A percentile compares a stretch with the other conserved stretches of the same genome.
Evolutionary conservation across 2,888 invertebrate genomes (phyloP).

Genomic region (Chrysolina haemoptera): DNA sequence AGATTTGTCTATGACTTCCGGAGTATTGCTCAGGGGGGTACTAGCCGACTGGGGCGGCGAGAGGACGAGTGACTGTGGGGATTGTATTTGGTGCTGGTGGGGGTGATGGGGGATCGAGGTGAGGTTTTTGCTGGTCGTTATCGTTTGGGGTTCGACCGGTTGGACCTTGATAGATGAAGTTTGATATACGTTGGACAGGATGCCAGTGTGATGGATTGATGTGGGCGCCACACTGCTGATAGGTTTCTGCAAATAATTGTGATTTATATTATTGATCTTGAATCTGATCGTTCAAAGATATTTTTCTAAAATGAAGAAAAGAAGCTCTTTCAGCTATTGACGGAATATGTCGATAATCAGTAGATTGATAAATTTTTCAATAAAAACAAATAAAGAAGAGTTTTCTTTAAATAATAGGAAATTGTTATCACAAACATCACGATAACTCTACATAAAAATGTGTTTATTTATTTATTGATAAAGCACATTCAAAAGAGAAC

Average conservation of each 20-base stretch:
- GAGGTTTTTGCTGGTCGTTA: slow-evolving; percentile 69
- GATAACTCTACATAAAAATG: too few species aligned
- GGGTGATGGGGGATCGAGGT: slow-evolving; percentile 47
- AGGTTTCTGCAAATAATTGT: slow-evolving; percentile 77
- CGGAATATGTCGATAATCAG: too few species aligned
- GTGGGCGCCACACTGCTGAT: slow-evolving; percentile 90
- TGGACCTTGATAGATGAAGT: slow-evolving; percentile 87
- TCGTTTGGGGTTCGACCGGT: slow-evolving; percentile 84
- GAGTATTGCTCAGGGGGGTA: slow-evolving; percentile 71
- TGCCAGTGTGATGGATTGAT: slow-evolving; percentile 78
- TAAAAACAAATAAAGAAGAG: too few species aligned
- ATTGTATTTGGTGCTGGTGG: slow-evolving; percentile 52
- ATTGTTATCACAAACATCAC: too few species aligned
- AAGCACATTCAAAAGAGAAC: too few species aligned
- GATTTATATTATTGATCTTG: too few species aligned
- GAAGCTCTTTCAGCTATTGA: too few species aligned
- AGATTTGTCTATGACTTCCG: slow-evolving; percentile 69
- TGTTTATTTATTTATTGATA: too few species aligned
- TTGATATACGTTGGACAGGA: slow-evolving; percentile 84
- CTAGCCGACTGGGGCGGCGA: slow-evolving; percentile 77
- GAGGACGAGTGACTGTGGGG: slow-evolving; percentile 61
- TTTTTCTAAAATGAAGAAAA: too few species aligned
- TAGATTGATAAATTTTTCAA: too few species aligned
- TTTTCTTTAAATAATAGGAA: too few species aligned
- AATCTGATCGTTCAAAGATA: too few species aligned